Base-by-base conservation (phyloP, 2,888 invertebrate genomes). In the Belgica antarctica region DNA sequence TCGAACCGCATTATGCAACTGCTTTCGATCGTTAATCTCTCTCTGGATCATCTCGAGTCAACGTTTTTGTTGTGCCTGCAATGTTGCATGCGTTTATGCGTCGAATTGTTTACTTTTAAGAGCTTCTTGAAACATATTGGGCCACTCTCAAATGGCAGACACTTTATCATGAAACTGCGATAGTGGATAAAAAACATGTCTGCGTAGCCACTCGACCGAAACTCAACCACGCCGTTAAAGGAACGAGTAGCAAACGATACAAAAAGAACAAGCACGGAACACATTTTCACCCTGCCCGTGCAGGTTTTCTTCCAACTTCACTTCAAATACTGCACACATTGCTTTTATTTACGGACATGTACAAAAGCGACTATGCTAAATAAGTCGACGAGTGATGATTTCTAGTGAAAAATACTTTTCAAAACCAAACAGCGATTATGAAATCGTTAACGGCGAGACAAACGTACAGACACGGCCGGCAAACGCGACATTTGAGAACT, bases 281-380 rank as follows among this genome's bases (percentile, higher is more conserved):
- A 31, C 10, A 41, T 52, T 52, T 52, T 22, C 41, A 52, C 52
- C 17, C 17, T 22, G 52, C 15, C 41, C 41, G 52, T 22, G n/a
- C 52, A 52, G 52, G 52, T 52, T 52, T 52, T 52, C 22, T 7
- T 52, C 7, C 52, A 8, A 31, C 34, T 31, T 22, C 52, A 52
- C 52, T 52, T 52, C 17, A 52, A 17, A 19, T n/a, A 19, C 17
- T 52, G 52, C 22, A 52, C 52, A 52, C 52, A 52, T 52, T 52
- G 52, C 52, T 22, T 52, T 52, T 52, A n/a, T 12, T 22, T 52
- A 22, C 22, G 7, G 17, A 22, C 52, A 52, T 52, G 17, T n/a
- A 52, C 52, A 52, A 52, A 22, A 52, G 52, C 22, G 52, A 52
- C 22, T 52, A 52, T 52, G 52, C 52, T 52, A 52, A 52, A 52